These are phyloP conservation scores for Tetheella fluctuosa DNA, from an alignment of 2,888 invertebrate species.

Conservation along the genomic window DNA sequence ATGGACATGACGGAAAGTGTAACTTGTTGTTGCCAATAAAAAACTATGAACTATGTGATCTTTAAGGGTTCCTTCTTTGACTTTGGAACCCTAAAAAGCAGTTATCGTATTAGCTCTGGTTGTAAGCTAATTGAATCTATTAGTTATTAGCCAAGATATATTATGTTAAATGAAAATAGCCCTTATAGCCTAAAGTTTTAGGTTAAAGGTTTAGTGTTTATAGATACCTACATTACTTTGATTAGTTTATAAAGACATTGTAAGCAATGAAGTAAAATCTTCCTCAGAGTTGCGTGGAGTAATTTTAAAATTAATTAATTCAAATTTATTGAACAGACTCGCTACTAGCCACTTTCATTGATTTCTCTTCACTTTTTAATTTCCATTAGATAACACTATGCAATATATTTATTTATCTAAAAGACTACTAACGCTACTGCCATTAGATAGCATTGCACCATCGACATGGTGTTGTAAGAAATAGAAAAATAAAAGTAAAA, in stretches of 20 bases:
- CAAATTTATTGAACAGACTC: not conserved
- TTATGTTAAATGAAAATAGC: not conserved
- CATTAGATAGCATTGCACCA: not conserved
- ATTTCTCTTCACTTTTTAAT: conserved; percentile 7
- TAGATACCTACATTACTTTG: not conserved
- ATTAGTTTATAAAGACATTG: not conserved
- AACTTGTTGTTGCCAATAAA: no score
- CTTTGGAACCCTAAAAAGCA: no score
- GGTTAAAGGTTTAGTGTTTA: not conserved
- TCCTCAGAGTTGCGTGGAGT: not conserved
- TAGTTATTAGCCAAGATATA: not conserved
- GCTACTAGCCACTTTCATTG: not conserved
- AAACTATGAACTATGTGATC: no score
- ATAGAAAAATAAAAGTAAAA: conserved; percentile 29
- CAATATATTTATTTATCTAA: not conserved
- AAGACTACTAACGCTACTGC: no score
- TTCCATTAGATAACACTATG: no score
- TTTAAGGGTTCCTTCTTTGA: no score
- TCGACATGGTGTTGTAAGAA: conserved; percentile 16
- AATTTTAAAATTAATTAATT: conserved; percentile 1
- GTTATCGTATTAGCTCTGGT: not conserved
- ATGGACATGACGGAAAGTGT: no score
- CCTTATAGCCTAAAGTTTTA: not conserved
- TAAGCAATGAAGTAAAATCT: not conserved
- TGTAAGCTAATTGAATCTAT: not conserved